Conservation (phyloP, 1,140 invertebrate genomes). For the Sminthurinus signatus region DNA sequence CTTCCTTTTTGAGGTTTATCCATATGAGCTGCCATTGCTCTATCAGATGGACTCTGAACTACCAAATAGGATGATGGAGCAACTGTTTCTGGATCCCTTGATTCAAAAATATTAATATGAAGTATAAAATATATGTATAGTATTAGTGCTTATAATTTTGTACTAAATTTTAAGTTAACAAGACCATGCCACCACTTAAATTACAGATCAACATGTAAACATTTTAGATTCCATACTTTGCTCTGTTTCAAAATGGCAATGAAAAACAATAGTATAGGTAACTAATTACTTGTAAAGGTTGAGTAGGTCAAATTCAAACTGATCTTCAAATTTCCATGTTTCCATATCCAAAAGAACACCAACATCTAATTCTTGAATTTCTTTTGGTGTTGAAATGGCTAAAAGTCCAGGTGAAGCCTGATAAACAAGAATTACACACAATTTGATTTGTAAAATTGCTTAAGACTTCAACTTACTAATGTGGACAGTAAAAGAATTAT, state of each 20-base stretch:
- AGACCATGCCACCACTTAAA: not conserved
- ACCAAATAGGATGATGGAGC: conserved; percentile 78
- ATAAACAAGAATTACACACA: too few species aligned
- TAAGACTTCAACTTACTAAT: too few species aligned
- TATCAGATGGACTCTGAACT: conserved; percentile 77
- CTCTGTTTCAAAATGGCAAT: too few species aligned
- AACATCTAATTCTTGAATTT: conserved; percentile 97
- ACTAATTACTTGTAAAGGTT: conserved; percentile 65
- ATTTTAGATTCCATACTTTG: too few species aligned
- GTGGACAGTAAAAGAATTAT: too few species aligned
- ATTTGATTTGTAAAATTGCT: too few species aligned
- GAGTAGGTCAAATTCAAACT: conserved; percentile 91
- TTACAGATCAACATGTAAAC: not conserved
- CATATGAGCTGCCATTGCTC: conserved; percentile 51
- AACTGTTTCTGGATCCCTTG: conserved; percentile 57
- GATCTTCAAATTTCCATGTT: conserved; percentile 79
- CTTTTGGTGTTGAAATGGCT: conserved; percentile 86
- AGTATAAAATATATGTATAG: too few species aligned
- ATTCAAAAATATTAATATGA: conserved; percentile 24
- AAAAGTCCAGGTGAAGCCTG: conserved; percentile 75
- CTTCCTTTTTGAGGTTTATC: conserved; percentile 40
- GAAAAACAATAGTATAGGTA: too few species aligned
- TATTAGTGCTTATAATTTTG: not conserved
- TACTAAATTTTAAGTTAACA: not conserved
- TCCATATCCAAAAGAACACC: conserved; percentile 77